Conservation (phyloP, 2,113 vertebrate species). For the Pedetes capensis region DNA sequence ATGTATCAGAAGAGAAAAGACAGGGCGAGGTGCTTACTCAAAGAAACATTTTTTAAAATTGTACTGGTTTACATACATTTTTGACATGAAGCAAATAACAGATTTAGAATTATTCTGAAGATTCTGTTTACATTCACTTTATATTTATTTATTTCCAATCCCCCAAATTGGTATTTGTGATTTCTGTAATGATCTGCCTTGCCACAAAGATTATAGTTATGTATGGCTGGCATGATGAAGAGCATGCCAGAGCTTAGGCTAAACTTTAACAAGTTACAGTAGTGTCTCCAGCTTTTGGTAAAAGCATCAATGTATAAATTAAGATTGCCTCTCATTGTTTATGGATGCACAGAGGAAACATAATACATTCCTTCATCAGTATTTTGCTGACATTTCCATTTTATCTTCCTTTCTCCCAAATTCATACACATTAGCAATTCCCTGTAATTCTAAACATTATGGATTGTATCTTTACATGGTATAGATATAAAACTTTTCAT, state of each 20-base stretch:
- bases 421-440: not conserved
- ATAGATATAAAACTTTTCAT: not conserved
- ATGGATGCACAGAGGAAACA: too few relatives aligned
- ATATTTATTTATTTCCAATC: not conserved
- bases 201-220: not conserved
- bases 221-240: not conserved
- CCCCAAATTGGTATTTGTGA: not conserved
- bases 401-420: rapidly evolving
- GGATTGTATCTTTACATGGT: not conserved
- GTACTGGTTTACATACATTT: not conserved
- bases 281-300: not conserved
- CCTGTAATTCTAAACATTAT: not conserved
- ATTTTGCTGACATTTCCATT: not conserved
- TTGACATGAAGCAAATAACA: not conserved
- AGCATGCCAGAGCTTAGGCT: rapidly evolving
- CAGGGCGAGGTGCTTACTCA: not conserved
- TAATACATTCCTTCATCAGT: rapidly evolving
- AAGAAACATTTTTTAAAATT: not conserved
- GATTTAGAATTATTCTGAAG: not conserved
- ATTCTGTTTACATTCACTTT: not conserved
- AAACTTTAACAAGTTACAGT: not conserved
- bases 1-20: not conserved
- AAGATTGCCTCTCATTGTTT: not conserved
- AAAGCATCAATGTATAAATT: not conserved
- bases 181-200: not conserved